These are phyloP conservation scores for Julus scandinavius DNA, from an alignment of 2,888 invertebrate genomes.

Conservation along the genomic window DNA sequence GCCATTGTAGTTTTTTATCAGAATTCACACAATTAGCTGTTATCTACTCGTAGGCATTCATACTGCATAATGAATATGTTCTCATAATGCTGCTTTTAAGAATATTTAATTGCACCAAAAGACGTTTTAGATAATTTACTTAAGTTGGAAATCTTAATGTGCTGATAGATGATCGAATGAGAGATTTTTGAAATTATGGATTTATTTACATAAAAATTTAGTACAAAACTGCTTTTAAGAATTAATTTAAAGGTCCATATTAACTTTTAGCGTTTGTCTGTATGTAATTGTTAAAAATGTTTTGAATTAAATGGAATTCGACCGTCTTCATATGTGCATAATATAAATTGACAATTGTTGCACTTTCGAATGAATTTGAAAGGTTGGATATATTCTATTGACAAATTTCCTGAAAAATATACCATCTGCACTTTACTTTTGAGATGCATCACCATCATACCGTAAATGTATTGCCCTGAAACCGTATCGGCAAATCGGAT, in stretches of 20 bases:
- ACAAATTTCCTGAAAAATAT: background rate
- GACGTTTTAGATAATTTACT: background rate
- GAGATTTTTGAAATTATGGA: no score
- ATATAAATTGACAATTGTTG: background rate
- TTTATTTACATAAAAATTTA: no score
- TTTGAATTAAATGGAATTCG: background rate
- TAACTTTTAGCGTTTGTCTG: no score
- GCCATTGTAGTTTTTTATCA: background rate
- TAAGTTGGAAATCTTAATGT: no score
- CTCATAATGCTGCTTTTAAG: background rate
- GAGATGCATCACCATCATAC: background rate
- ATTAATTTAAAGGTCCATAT: no score
- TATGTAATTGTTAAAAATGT: background rate
- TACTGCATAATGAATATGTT: background rate
- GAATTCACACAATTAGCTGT: background rate
- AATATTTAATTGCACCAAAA: background rate
- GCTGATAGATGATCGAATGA: no score
- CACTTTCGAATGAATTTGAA: background rate
- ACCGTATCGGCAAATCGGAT: background rate
- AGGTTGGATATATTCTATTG: no score
- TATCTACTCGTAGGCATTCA: background rate
- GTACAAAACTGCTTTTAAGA: no score
- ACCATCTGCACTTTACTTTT: background rate
- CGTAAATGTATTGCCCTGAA: background rate
- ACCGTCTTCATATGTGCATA: no score